Evolutionary conservation across 2,797 vertebrate species (phyloP), one percentile per base, ranked within the genome.

Genomic region (Malacoraja senta): DNA sequence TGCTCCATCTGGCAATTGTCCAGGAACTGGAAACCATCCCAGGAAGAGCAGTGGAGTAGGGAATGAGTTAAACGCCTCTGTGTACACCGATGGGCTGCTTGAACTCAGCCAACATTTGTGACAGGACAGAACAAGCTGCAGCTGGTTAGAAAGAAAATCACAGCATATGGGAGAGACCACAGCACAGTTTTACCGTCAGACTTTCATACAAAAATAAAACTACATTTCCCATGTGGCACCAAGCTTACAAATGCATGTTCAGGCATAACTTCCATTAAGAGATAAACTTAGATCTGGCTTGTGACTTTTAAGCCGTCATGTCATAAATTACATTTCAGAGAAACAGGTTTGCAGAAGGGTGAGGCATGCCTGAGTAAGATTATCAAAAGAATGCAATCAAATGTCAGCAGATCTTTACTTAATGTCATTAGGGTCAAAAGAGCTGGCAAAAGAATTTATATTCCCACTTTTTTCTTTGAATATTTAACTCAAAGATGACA

Each of bases 371-470:
- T 44, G 6, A n/a, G 71, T 92, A 92, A 44, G 38, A 53, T 76
- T 15, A 74, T 92, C 90, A 92, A 76, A 74, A 76, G 90, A 76
- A 76, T 53, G 24, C 90, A 92, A 92, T 92, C 68, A 76, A 92
- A 76, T 92, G 71, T 44, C 90, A 74, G 71, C 90, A 92, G 71
- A 92, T 29, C 38, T 76, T 92, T 92, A 92, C 90, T 92, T 92
- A 29, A 76, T 76, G 12, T 92, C 61, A 92, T 72, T 58, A 53
- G 71, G 72, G 90, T 92, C 90, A 92, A 76, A 32, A 53, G 35
- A 76, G 8, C 53, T 92, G 90, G 68, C 65, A 72, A 71, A 71
- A 71, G 17, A n/a, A 8, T 74, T 32, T 91, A 10, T 68, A 72
- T 26, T 74, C 65, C 68, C 72, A 38, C 38, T 92, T 53, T 53